Conservation (phyloP, 2,113 vertebrate genomes). For the Oncorhynchus masou region DNA sequence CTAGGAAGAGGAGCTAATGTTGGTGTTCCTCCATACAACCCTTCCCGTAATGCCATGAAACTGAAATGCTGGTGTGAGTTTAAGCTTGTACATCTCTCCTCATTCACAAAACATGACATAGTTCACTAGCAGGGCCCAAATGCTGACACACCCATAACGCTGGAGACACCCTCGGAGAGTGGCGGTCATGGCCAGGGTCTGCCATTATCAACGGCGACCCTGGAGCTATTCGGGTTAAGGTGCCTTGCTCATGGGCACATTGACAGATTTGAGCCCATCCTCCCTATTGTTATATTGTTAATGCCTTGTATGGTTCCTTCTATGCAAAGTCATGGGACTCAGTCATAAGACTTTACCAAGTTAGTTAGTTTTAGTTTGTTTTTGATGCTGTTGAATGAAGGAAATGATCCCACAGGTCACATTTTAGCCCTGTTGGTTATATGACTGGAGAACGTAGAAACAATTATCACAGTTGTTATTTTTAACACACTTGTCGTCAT, state of each 20-base stretch:
- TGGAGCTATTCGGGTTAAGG: too few species aligned
- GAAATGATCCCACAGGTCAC: constrained; percentile 10
- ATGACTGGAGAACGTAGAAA: background rate
- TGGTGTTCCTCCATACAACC: too few species aligned
- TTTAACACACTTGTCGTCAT: background rate
- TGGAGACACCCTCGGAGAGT: too few species aligned
- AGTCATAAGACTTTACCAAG: constrained; percentile 3
- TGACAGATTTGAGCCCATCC: too few species aligned
- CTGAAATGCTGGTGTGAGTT: too few species aligned
- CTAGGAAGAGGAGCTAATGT: too few species aligned
- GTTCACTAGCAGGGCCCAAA: background rate
- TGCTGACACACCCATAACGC: background rate
- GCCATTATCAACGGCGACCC: too few species aligned
- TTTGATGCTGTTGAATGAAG: constrained; percentile 13
- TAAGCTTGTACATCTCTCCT: too few species aligned
- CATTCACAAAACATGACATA: constrained; percentile 16
- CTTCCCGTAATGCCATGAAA: too few species aligned
- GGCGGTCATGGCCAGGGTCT: too few species aligned
- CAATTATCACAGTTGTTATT: constrained; percentile 1
- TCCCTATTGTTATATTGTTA: too few species aligned
- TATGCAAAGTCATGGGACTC: constrained; percentile 12
- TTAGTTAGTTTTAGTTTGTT: constrained; percentile 19
- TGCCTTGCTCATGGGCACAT: too few species aligned
- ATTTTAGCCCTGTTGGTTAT: constrained; percentile 1
- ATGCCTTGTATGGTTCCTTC: background rate